Conservation (phyloP, 2,888 invertebrate genomes). For the Eupithecia exiguata region DNA sequence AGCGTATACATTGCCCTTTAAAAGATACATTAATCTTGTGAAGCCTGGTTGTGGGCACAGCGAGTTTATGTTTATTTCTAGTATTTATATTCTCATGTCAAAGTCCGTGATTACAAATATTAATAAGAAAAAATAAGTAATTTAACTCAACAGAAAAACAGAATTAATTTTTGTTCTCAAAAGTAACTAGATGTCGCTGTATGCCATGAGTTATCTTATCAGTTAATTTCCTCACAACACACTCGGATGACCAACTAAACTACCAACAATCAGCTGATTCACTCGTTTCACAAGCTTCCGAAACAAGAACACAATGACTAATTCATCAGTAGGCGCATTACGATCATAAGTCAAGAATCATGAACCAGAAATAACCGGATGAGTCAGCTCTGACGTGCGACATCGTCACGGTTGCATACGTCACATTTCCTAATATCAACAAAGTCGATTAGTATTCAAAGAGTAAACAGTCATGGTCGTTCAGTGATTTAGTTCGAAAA, state of each 20-base stretch:
- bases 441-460: neutral
- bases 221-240: neutral
- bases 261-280: constrained; percentile 1
- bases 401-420: neutral
- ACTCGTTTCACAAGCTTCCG: constrained; percentile 1
- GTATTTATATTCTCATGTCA: too few species aligned
- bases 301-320: constrained; percentile 7
- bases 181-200: neutral
- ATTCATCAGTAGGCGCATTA: constrained; percentile 16
- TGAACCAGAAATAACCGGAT: neutral
- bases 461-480: neutral
- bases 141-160: too few species aligned
- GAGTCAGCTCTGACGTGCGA: constrained; percentile 11
- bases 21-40: too few species aligned
- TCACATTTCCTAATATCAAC: neutral
- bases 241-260: neutral
- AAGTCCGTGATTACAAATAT: too few species aligned
- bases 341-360: neutral
- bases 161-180: too few species aligned
- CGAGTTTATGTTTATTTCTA: too few species aligned
- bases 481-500: neutral
- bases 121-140: too few species aligned
- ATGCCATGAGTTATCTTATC: neutral
- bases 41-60: too few species aligned
- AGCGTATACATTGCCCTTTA: too few species aligned